Conservation (phyloP, 2,113 vertebrate species). For the Microtus oregoni region DNA sequence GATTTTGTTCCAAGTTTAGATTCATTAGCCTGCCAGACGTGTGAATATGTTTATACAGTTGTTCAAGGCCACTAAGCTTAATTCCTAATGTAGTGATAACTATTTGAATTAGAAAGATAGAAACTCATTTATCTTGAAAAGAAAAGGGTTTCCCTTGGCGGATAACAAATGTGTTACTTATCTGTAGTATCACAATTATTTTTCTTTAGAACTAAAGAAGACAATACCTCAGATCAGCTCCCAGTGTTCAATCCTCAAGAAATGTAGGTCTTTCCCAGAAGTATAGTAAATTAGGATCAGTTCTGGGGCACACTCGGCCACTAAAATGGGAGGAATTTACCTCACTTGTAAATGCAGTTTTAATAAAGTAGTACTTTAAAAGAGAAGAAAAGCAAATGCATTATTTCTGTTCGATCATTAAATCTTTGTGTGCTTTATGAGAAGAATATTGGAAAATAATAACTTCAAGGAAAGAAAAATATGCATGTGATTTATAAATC, state of each 20-base stretch:
- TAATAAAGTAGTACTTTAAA: not conserved
- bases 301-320: not conserved
- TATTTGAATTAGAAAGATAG: constrained; percentile 51
- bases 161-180: constrained; percentile 16
- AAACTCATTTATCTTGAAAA: constrained; percentile 15
- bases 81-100: not conserved
- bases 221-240: not conserved
- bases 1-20: constrained; percentile 9
- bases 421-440: not conserved
- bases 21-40: not conserved
- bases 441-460: constrained; percentile 34
- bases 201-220: constrained; percentile 18
- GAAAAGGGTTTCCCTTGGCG: constrained; percentile 23
- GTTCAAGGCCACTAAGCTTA: constrained; percentile 8
- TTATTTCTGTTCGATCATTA: constrained; percentile 37
- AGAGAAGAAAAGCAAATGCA: not conserved
- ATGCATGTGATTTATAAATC: not conserved
- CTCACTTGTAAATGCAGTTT: constrained; percentile 11
- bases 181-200: not conserved
- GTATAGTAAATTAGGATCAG: not conserved
- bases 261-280: not conserved
- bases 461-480: not conserved
- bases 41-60: constrained; percentile 43
- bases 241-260: not conserved
- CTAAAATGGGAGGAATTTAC: not conserved